A percentile compares a stretch with the other conserved stretches of the same genome.
Conservation (phyloP, 2,113 vertebrate species). For the Pavo muticus region DNA sequence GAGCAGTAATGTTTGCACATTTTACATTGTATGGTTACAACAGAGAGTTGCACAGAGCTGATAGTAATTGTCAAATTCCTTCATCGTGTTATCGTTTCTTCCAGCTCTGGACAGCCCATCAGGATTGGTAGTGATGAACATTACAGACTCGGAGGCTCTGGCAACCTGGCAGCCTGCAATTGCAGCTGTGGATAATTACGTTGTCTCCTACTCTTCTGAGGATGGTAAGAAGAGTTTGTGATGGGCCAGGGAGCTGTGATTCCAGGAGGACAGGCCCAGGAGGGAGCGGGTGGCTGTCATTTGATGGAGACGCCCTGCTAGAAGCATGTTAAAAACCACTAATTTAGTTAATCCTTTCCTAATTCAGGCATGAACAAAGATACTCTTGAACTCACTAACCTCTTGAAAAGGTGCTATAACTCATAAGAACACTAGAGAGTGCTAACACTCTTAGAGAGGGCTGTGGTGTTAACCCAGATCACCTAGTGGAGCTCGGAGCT, state of each 20-base stretch:
- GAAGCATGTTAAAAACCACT: background rate
- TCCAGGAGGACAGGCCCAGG: background rate
- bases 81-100: background rate
- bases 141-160: slow-evolving; percentile 90
- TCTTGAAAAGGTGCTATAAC: background rate
- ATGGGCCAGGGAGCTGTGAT: background rate
- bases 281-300: background rate
- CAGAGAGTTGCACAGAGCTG: background rate
- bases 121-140: slow-evolving; percentile 87
- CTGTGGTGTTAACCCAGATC: background rate
- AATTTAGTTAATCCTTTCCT: background rate
- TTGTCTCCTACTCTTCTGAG: slow-evolving; percentile 90
- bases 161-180: slow-evolving; percentile 95
- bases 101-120: slow-evolving; percentile 93
- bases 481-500: background rate
- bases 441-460: background rate
- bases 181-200: slow-evolving; percentile 90
- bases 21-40: background rate
- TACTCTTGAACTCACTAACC: too few species aligned
- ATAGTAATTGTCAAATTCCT: background rate
- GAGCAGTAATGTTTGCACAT: background rate
- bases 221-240: slow-evolving; percentile 77
- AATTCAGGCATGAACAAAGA: background rate
- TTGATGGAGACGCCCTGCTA: background rate
- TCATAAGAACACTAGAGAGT: slow-evolving; percentile 46